These are phyloP conservation scores for Xylocopa sonorina DNA, from an alignment of 1,140 invertebrate species.

Conservation along the genomic window DNA sequence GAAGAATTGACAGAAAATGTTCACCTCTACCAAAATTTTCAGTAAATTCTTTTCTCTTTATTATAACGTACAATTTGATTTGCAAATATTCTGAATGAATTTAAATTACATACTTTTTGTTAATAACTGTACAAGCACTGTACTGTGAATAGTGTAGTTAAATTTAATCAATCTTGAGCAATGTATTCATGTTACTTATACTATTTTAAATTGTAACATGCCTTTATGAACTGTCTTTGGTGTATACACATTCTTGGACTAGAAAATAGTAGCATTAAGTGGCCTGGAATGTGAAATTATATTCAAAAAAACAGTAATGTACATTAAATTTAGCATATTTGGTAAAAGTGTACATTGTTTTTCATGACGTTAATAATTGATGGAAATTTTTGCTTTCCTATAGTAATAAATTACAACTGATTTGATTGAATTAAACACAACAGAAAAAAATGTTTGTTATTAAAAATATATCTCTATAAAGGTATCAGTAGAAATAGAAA, in stretches of 20 bases:
- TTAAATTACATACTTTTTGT: neutral
- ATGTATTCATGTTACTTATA: slow-evolving; percentile 41
- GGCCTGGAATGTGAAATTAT: slow-evolving; percentile 36
- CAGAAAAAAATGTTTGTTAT: neutral
- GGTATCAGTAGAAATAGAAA: neutral
- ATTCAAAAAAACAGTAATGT: slow-evolving; percentile 7
- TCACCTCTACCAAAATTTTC: slow-evolving; percentile 38
- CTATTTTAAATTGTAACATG: slow-evolving; percentile 36
- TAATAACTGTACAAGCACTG: slow-evolving; percentile 16
- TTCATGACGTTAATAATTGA: neutral
- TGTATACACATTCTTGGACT: slow-evolving; percentile 34
- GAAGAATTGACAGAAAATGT: slow-evolving; percentile 40
- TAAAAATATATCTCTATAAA: slow-evolving; percentile 6
- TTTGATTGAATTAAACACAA: neutral
- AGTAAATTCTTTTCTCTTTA: slow-evolving; percentile 1
- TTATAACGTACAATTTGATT: neutral
- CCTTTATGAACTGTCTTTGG: slow-evolving; percentile 42
- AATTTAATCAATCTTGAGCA: slow-evolving; percentile 47
- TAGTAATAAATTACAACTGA: neutral
- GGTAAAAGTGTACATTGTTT: slow-evolving; percentile 36
- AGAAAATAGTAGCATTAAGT: slow-evolving; percentile 13
- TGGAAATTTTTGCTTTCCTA: neutral
- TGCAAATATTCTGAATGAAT: neutral
- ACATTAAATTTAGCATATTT: slow-evolving; percentile 23
- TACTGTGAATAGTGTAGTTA: neutral